Percentiles rank a stretch among this genome's conserved stretches.
phyloP scores from a whole-genome alignment of 2,113 vertebrate species.

The Sciurus niger region DNA sequence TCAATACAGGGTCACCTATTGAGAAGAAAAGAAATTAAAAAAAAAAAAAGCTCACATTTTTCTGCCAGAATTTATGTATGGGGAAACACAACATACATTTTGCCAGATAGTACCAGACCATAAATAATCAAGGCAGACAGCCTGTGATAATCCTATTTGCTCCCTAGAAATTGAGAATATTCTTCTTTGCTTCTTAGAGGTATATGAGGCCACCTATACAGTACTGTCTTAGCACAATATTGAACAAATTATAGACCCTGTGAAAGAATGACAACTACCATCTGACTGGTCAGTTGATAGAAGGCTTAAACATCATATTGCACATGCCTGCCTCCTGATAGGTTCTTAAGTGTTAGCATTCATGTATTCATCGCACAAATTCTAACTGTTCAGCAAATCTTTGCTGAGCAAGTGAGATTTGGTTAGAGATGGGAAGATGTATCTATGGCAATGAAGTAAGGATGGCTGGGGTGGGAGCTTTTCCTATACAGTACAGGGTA shows the following conservation, averaged over 20 bases:
- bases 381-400: not conserved
- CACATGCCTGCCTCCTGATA: not conserved
- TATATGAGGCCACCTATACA: not conserved
- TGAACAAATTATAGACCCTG: not conserved
- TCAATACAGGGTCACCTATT: not conserved
- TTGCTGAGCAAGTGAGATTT: slow-evolving; percentile 49
- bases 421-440: not conserved
- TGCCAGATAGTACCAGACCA: slow-evolving; percentile 17
- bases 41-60: not conserved
- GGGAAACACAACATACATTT: slow-evolving; percentile 5
- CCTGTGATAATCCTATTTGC: slow-evolving; percentile 45
- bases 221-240: not conserved
- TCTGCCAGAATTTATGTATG: not conserved
- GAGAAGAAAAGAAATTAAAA: not conserved
- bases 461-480: not conserved
- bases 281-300: not conserved
- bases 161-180: slow-evolving; percentile 17
- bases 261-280: not conserved
- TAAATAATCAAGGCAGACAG: slow-evolving; percentile 39
- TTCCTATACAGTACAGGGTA: not conserved
- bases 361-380: not conserved
- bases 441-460: not conserved
- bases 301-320: slow-evolving; percentile 9
- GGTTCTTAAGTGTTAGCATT: slow-evolving; percentile 29
- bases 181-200: slow-evolving; percentile 39